Percentiles rank a stretch among this genome's conserved stretches.
phyloP scores from a whole-genome alignment of 1,140 invertebrate genomes.

The Zaprionus tsacasi region DNA sequence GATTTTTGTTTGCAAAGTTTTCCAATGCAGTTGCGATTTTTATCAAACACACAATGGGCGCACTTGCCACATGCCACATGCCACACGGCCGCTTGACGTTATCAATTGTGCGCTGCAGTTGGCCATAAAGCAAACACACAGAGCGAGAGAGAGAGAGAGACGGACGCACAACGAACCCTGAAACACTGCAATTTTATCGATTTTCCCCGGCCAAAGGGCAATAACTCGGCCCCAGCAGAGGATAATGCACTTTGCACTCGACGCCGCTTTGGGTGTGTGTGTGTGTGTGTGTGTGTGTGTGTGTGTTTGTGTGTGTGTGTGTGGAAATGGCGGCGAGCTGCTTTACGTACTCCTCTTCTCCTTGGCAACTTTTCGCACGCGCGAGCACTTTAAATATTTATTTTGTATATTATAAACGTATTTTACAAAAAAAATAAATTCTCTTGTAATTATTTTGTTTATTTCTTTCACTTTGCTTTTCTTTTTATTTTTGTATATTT shows the following conservation, averaged over 20 bases:
- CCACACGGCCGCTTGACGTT: conserved; percentile 33
- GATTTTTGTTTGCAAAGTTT: conserved; percentile 48
- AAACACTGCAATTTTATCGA: conserved; percentile 71
- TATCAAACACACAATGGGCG: conserved; percentile 42
- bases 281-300: too few species aligned
- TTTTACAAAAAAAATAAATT: neutral
- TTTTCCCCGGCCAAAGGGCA: conserved; percentile 74
- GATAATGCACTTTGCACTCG: conserved; percentile 82
- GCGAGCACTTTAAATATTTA: conserved; percentile 8
- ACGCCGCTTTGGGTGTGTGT: too few species aligned
- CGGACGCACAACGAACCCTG: conserved; percentile 11
- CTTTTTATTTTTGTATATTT: neutral
- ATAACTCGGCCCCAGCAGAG: conserved; percentile 75
- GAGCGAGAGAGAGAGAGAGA: neutral
- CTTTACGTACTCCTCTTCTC: neutral
- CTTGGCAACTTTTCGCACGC: neutral
- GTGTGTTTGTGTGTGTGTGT: neutral
- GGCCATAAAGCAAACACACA: conserved; percentile 45
- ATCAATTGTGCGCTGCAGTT: conserved; percentile 72
- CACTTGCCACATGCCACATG: conserved; percentile 29
- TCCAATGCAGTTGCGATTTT: conserved; percentile 67
- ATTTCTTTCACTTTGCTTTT: neutral
- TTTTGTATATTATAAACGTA: neutral
- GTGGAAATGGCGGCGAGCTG: neutral
- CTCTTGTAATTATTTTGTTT: conserved; percentile 2